A percentile compares a stretch with the other conserved stretches of the same genome.
Evolutionary conservation across 2,113 vertebrate species (phyloP).

Genomic region (Xenopus tropicalis): DNA sequence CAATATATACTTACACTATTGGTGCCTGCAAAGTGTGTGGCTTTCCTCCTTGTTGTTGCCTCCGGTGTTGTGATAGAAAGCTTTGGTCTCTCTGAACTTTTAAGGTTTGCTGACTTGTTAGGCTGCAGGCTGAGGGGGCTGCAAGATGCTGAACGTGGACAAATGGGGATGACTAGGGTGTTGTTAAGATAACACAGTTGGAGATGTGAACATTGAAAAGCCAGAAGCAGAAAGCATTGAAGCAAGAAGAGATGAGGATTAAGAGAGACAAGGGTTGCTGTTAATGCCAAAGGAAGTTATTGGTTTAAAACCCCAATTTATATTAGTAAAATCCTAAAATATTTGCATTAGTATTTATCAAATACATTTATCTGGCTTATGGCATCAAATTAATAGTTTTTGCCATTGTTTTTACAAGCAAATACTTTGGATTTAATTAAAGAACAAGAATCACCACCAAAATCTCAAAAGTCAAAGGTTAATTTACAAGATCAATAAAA

Average conservation of each 20-base stretch:
- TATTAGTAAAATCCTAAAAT: slow-evolving; percentile 7
- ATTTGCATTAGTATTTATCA: background rate
- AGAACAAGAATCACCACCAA: too few species aligned
- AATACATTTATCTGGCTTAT: too few species aligned
- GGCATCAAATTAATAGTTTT: background rate
- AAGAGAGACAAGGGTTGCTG: slow-evolving; percentile 63
- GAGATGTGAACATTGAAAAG: slow-evolving; percentile 62
- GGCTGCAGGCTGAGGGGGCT: slow-evolving; percentile 85
- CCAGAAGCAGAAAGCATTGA: slow-evolving; percentile 58
- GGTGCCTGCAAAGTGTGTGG: slow-evolving; percentile 60
- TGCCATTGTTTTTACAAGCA: too few species aligned
- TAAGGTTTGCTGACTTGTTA: slow-evolving; percentile 81
- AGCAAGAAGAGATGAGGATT: slow-evolving; percentile 56
- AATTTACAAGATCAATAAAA: too few species aligned
- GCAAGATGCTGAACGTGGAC: slow-evolving; percentile 99
- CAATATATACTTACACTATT: slow-evolving; percentile 48
- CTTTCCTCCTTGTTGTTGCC: slow-evolving; percentile 66
- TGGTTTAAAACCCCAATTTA: slow-evolving; percentile 50
- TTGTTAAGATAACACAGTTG: slow-evolving; percentile 61
- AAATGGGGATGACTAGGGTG: slow-evolving; percentile 90
- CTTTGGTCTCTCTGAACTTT: slow-evolving; percentile 78
- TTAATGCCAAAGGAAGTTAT: slow-evolving; percentile 67
- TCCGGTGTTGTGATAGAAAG: slow-evolving; percentile 67
- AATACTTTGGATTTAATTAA: too few species aligned
- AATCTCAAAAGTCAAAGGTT: too few species aligned